Evolutionary conservation across 1,140 invertebrate genomes (phyloP).

Genomic region (Chrysoperla carnea): DNA sequence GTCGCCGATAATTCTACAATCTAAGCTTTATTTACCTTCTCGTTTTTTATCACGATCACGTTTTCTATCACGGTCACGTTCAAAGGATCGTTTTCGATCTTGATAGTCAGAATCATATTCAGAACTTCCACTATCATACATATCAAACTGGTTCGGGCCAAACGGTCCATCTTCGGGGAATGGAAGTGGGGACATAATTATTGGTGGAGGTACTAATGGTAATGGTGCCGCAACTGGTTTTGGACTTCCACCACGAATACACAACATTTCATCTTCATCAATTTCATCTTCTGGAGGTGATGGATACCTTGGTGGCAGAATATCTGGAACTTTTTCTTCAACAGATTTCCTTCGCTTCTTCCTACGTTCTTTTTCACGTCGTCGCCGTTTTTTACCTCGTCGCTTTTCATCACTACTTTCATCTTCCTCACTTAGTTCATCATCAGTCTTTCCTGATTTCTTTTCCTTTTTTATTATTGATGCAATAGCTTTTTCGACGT

Average conservation of each 20-base stretch:
- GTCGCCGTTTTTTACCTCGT: constrained; percentile 23
- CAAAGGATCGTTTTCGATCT: too few relatives aligned
- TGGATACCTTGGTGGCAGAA: constrained; percentile 24
- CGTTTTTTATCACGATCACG: constrained; percentile 8
- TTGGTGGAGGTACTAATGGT: neutral
- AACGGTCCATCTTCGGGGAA: too few relatives aligned
- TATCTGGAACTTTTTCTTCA: constrained; percentile 6
- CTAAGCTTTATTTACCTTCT: too few relatives aligned
- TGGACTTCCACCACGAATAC: constrained; percentile 51
- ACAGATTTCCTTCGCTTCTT: constrained; percentile 2
- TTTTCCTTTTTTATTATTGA: constrained; percentile 31
- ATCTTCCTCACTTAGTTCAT: constrained; percentile 12
- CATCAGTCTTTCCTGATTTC: constrained; percentile 1
- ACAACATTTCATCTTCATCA: constrained; percentile 62
- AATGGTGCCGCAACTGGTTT: constrained; percentile 9
- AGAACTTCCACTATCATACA: constrained; percentile 2
- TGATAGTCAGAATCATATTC: constrained; percentile 3
- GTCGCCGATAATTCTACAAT: too few relatives aligned
- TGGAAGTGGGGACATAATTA: too few relatives aligned
- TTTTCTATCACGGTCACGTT: constrained; percentile 21
- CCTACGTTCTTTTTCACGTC: constrained; percentile 15
- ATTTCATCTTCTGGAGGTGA: constrained; percentile 34
- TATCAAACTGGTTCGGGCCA: too few relatives aligned
- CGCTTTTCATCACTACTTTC: constrained; percentile 22
- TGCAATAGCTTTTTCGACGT: constrained; percentile 55